Base-by-base conservation (phyloP, 2,888 invertebrate species). In the Eucriotettix oculatus region DNA sequence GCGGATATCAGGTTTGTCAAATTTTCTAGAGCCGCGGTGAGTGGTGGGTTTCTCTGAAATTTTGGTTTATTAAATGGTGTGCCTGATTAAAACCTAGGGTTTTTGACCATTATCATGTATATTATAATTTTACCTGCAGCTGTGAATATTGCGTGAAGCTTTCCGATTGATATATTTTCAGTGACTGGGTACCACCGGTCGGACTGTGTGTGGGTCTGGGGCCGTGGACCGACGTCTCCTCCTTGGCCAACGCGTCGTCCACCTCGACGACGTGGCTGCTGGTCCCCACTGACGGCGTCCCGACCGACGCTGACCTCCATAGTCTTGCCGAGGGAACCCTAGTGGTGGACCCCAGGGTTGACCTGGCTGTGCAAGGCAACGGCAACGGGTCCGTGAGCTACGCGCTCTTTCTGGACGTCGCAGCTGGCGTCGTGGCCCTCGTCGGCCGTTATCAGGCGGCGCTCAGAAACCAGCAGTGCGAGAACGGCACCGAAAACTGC, bases 231-330 rank as follows among this genome's bases (percentile, higher is more conserved):
- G 60, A 56, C 16, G 42, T 53, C n/a, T 42, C 17, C 52, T 57
- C 52, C 43, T 53, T 42, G 40, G 52, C 60, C 16, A 44, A 56
- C 40, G n/a, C 17, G 40, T 42, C 17, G 16, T 42, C 53, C 29
- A 42, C 57, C 17, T 16, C 17, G 10, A 54, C 52, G 10, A 10
- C 42, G n/a, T 57, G 43, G 52, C 42, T 60, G 58, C 58, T 57
- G 42, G 16, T 56, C 14, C 56, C 56, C 29, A 53, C 53, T n/a
- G 53, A 53, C 54, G 42, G 14, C 42, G 58, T 52, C 5, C 16
- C 40, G 14, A 42, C 42, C 52, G 61, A 58, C 40, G 42, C 58
- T 43, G 56, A 54, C 52, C 43, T 58, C 52, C 56, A 54, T 16
- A 52, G 56, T 16, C 42, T 61, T 10, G 44, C 41, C 10, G 48